These are phyloP conservation scores for Saguinus midas DNA, from an alignment of 2,113 vertebrate genomes.

Conservation along the genomic window DNA sequence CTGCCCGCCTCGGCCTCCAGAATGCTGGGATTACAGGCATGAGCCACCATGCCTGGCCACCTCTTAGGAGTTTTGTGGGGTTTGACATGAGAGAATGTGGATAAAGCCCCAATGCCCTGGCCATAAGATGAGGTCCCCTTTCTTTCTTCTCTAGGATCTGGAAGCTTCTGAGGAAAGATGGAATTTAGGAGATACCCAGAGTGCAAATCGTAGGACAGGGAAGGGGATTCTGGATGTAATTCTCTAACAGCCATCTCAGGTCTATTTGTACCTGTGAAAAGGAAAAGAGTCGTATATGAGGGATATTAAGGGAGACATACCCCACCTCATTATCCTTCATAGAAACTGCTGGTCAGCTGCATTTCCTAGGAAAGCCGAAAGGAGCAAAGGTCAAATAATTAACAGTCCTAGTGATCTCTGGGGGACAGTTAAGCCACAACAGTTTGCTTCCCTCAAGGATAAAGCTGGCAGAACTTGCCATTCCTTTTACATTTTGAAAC, in stretches of 20 bases:
- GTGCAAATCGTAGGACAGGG: not conserved
- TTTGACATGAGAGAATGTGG: not conserved
- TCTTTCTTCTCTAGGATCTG: not conserved
- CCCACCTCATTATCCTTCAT: not conserved
- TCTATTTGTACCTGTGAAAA: not conserved
- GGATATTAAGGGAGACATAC: not conserved
- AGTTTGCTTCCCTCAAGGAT: not conserved
- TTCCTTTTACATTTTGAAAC: constrained; percentile 34
- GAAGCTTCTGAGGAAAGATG: not conserved
- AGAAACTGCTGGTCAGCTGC: not conserved
- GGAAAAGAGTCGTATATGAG: not conserved
- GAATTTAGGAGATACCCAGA: not conserved
- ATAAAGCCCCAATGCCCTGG: not conserved
- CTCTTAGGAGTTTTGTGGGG: not conserved
- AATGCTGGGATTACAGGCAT: too few species aligned
- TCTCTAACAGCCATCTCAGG: not conserved
- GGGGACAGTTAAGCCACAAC: constrained; percentile 1
- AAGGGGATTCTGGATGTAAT: rapidly evolving
- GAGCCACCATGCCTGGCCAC: too few species aligned
- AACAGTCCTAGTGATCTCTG: constrained; percentile 29
- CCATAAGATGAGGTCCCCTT: not conserved
- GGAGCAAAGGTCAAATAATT: not conserved
- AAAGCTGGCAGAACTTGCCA: not conserved
- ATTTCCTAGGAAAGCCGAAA: constrained; percentile 41
- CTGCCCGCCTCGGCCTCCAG: too few species aligned